Evolutionary conservation across 2,888 invertebrate species (phyloP), one percentile per base, ranked within the genome.

Genomic region (Apodemia duryi): DNA sequence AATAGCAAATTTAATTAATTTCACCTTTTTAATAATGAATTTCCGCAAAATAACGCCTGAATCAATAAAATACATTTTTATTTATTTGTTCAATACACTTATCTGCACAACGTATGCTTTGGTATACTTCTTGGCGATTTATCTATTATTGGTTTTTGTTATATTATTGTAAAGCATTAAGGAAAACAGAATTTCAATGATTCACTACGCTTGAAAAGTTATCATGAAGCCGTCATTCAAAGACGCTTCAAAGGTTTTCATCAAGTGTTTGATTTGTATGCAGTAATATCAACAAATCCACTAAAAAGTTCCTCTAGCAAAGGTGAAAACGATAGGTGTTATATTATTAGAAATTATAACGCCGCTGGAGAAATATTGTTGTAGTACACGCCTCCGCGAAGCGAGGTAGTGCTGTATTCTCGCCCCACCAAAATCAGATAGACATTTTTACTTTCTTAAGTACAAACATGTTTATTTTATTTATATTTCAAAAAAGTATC

Each of bases 231-330:
- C 57, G 6, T 57, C 11, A 32, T 28, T 57, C 29, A 29, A 46
- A 32, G 32, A 32, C 11, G 11, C 57, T 57, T 57, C 57, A 57
- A 29, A 57, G 57, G 57, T 57, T 57, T 57, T 57, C 57, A 57
- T 57, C 57, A 54, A 9, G 51, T 21, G 54, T 52, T 11, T 54
- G 41, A 46, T 54, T 57, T 13, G 32, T 11, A 11, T 13, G 32
- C 10, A 2, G 54, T 32, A 29, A 29, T 57, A 57, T 13, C 32
- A 32, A 29, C 57, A 57, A 28, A 32, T 57, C 2, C 51, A 21
- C 6, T 51, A 21, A 6, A 28, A 29, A 10, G 13, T 57, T 29
- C 11, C 46, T 32, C 5, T 11, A 32, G 32, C 46, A 46, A 32
- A 57, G 10, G 13, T 29, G 29, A 57, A 54, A 57, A 46, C 13